A percentile compares a stretch with the other conserved stretches of the same genome.
Conservation (phyloP, 1,140 invertebrate genomes). For the Eumeta japonica region DNA sequence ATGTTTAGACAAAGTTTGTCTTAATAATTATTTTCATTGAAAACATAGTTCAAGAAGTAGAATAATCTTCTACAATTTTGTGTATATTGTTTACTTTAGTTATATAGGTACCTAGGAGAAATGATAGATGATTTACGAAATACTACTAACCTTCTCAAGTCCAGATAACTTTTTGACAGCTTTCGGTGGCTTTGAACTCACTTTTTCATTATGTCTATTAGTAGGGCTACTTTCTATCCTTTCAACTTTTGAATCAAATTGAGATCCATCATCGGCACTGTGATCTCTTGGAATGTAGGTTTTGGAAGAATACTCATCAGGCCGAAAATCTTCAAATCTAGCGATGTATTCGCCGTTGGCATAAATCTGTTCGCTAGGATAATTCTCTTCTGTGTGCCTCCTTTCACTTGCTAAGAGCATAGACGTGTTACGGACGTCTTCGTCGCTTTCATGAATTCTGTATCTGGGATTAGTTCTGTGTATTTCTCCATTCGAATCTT, state of each 20-base stretch:
- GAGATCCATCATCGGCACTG: slow-evolving; percentile 63
- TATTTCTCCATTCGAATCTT: slow-evolving; percentile 66
- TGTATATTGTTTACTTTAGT: too few species aligned
- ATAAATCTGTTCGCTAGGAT: slow-evolving; percentile 46
- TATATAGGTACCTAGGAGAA: too few species aligned
- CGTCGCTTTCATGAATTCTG: slow-evolving; percentile 57
- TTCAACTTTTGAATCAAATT: slow-evolving; percentile 61
- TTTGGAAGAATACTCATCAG: slow-evolving; percentile 24
- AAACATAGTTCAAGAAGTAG: too few species aligned
- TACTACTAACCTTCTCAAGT: slow-evolving; percentile 66
- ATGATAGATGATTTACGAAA: too few species aligned
- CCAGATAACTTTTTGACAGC: slow-evolving; percentile 63
- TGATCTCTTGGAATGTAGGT: slow-evolving; percentile 63
- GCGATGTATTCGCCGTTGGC: slow-evolving; percentile 42
- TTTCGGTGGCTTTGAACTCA: slow-evolving; percentile 61
- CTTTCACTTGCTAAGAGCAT: slow-evolving; percentile 66
- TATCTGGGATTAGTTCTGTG: slow-evolving; percentile 44
- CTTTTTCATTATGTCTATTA: slow-evolving; percentile 42
- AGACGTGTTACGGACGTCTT: slow-evolving; percentile 64
- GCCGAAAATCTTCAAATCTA: slow-evolving; percentile 40
- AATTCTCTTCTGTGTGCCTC: slow-evolving; percentile 63
- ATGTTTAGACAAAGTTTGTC: too few species aligned
- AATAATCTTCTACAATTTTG: too few species aligned
- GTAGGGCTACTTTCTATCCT: slow-evolving; percentile 56
- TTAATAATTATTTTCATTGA: too few species aligned